phyloP scores from a whole-genome alignment of 2,113 vertebrate species.

The Toxotes jaculatrix region DNA sequence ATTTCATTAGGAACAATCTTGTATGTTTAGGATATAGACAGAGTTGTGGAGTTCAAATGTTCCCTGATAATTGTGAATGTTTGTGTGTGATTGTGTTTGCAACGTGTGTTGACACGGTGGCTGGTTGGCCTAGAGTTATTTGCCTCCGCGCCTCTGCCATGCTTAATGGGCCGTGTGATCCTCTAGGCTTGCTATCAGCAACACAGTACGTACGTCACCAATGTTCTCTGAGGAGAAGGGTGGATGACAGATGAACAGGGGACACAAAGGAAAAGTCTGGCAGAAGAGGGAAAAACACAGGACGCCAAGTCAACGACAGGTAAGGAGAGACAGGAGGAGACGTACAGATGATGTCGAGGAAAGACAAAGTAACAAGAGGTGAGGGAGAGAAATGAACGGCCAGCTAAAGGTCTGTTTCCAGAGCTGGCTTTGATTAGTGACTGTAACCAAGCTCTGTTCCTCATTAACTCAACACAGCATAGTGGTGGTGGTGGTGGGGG shows the following conservation, averaged over 20 bases:
- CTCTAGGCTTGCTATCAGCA: conserved; percentile 29
- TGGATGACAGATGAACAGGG: conserved; percentile 37
- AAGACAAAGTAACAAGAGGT: conserved; percentile 72
- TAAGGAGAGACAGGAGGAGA: conserved; percentile 48
- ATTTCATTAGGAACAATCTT: background rate
- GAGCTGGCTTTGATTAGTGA: conserved; percentile 80
- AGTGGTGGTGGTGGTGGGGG: conserved; percentile 45
- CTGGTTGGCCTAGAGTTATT: conserved; percentile 46
- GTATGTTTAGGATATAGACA: background rate
- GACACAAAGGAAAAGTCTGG: conserved; percentile 23
- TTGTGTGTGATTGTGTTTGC: background rate
- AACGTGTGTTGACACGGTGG: conserved; percentile 38
- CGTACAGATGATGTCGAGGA: conserved; percentile 60
- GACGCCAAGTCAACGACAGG: conserved; percentile 43
- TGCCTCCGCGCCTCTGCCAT: conserved; percentile 39
- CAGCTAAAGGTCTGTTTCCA: conserved; percentile 70
- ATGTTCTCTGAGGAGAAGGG: conserved; percentile 18
- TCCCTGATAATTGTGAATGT: conserved; percentile 12
- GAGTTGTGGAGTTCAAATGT: conserved; percentile 2
- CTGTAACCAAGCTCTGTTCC: conserved; percentile 72
- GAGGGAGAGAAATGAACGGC: conserved; percentile 71
- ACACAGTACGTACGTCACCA: conserved; percentile 4
- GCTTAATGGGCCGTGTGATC: conserved; percentile 62
- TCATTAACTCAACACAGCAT: conserved; percentile 65
- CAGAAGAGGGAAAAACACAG: conserved; percentile 35